Evolutionary conservation across 2,888 invertebrate species (phyloP), one percentile per base, ranked within the genome.

Genomic region (Lepidocyrtinus sp.): DNA sequence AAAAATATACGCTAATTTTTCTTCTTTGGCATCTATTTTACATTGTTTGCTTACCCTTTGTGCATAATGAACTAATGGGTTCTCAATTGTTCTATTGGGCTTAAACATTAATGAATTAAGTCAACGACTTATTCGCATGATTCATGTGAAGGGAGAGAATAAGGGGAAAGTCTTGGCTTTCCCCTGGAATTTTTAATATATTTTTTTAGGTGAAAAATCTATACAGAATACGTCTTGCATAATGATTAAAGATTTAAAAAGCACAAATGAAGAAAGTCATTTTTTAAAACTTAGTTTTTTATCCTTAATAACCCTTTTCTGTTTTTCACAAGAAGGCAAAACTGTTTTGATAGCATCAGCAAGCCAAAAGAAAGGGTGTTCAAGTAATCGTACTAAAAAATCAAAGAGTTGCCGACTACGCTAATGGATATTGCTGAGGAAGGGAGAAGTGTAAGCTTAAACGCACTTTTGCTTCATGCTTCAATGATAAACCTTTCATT

Each of bases 1-100:
- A 76, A 76, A 76, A 36, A 36, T 5, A 71, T 64, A 76, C 70
- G 76, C 76, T 76, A 76, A 76, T 76, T 76, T 76, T 76, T 76
- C 71, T n/a, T 65, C 45, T 24, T 62, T 75, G 69, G n/a, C n/a
- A n/a, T n/a, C n/a, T n/a, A n/a, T n/a, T n/a, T n/a, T 36, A 36
- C 36, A 12, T 5, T 36, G 36, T 36, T 36, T 36, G 36, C 36
- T 12, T 36, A 7, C 12, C 36, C 36, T 36, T 36, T 12, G 36
- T 36, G 5, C 12, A 36, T 7, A 36, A 36, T 36, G 36, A 36
- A 36, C 36, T 36, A 36, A 36, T 36, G 36, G 36, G 36, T 36
- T 36, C 36, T 12, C 36, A 36, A 36, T 36, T 36, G 36, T 36
- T 36, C 36, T 36, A 7, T 12, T 5, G 12, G 12, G 36, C 36